These are phyloP conservation scores for Chamaetylas fuelleborni DNA, from an alignment of 2,113 vertebrate species.

Conservation along the genomic window DNA sequence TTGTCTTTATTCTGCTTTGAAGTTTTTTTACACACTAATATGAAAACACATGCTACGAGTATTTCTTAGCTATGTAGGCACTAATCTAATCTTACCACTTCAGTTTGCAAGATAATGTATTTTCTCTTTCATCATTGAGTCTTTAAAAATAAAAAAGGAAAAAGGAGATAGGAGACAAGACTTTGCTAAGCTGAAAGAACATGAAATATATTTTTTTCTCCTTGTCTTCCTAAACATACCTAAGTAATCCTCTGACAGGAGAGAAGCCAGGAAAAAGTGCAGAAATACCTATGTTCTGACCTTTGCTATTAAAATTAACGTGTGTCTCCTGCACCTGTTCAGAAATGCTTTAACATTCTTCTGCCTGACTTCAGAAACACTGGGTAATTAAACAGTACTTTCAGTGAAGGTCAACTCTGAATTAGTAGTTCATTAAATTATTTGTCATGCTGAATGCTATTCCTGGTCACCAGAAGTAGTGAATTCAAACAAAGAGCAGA, in stretches of 20 bases:
- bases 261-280: background rate
- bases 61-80: background rate
- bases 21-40: background rate
- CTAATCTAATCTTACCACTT: background rate
- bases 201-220: background rate
- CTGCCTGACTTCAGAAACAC: conserved; percentile 28
- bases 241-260: background rate
- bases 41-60: background rate
- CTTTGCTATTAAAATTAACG: conserved; percentile 35
- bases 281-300: background rate
- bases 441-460: conserved; percentile 32
- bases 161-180: background rate
- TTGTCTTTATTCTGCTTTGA: background rate
- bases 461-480: background rate
- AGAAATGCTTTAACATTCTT: conserved; percentile 3
- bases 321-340: conserved; percentile 28
- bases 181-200: background rate
- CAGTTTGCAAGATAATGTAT: background rate
- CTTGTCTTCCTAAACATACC: background rate
- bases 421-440: conserved; percentile 47
- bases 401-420: conserved; percentile 34
- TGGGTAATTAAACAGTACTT: conserved; percentile 42
- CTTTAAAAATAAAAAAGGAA: background rate
- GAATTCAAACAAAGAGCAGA: background rate
- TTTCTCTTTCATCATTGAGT: background rate